A percentile compares a stretch with the other conserved stretches of the same genome.
Conservation (phyloP, 1,140 invertebrate genomes). For the Holcopasites calliopsidis region DNA sequence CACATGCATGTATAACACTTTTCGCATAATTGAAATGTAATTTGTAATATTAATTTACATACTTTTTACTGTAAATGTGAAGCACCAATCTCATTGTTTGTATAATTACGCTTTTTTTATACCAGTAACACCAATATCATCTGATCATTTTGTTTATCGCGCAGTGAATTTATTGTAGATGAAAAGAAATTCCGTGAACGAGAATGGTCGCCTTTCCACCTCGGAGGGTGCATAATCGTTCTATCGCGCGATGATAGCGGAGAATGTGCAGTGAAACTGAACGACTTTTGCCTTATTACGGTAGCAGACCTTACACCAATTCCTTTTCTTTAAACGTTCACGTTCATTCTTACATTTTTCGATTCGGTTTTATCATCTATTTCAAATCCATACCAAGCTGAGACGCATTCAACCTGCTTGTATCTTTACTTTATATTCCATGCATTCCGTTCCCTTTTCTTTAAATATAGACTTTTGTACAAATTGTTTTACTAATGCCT, state of each 20-base stretch:
- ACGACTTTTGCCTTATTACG: constrained; percentile 23
- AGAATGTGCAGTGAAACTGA: constrained; percentile 14
- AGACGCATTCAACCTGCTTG: background rate
- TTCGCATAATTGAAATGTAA: too few species aligned
- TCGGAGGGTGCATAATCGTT: constrained; percentile 28
- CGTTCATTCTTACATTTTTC: background rate
- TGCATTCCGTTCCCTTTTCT: too few species aligned
- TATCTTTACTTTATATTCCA: too few species aligned
- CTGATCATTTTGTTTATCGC: background rate
- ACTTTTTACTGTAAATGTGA: too few species aligned
- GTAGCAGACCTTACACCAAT: constrained; percentile 3
- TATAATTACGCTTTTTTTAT: background rate
- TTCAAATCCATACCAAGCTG: background rate
- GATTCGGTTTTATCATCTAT: background rate
- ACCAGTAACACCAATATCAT: background rate
- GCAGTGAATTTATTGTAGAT: background rate
- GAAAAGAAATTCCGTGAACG: background rate
- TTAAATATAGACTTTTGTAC: too few species aligned
- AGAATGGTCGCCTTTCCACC: background rate
- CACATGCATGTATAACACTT: too few species aligned
- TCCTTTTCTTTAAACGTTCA: background rate
- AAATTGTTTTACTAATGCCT: too few species aligned
- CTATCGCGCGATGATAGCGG: constrained; percentile 33
- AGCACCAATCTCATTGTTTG: too few species aligned
- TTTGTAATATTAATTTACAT: too few species aligned